Evolutionary conservation across 2,113 vertebrate genomes (phyloP), one percentile per base, ranked within the genome.

Genomic region (Podarcis muralis): DNA sequence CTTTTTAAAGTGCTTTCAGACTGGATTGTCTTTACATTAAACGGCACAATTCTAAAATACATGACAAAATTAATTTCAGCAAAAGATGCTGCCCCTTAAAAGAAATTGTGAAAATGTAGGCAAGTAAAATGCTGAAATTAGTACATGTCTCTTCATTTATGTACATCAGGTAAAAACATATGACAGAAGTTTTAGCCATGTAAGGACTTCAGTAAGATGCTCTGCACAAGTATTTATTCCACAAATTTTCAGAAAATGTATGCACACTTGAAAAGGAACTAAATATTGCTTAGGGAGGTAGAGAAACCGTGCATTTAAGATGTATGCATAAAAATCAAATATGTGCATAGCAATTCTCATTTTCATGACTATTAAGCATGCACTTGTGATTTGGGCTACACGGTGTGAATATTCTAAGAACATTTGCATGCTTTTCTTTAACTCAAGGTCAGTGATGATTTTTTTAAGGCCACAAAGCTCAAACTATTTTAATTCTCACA

Each of bases 321-420:
- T 89, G 81, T 88, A 94, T 86, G 83, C 89, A 92, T 0, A 82
- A n/a, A 89, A 91, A 92, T 88, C 90, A 92, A 94, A 25, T 81
- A 90, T 27, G 59, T 91, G 83, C 83, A 91, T 5, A 91, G 35
- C 91, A 35, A 91, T 94, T 92, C 88, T 76, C 62, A 90, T 93
- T 94, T 94, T 92, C 91, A 92, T 84, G 1, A 92, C 80, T 93
- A 93, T 89, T 90, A 94, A 91, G 68, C 83, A 89, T 89, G 79
- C 93, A 92, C 32, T 92, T 76, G 27, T 37, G 89, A 48, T 30
- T 91, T 92, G 91, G 65, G 48, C 81, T 96, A 74, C 87, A 92
- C 82, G 59, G 72, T 0, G 87, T 71, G 88, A 95, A 94, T 92
- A 91, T 68, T 82, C 68, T 93, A 92, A 83, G 3, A 90, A 74